Evolutionary conservation across 53 echinoderm and acorn worm species (phyloP), one percentile per base, ranked within the genome.

Genomic region (Apostichopus leukothele): DNA sequence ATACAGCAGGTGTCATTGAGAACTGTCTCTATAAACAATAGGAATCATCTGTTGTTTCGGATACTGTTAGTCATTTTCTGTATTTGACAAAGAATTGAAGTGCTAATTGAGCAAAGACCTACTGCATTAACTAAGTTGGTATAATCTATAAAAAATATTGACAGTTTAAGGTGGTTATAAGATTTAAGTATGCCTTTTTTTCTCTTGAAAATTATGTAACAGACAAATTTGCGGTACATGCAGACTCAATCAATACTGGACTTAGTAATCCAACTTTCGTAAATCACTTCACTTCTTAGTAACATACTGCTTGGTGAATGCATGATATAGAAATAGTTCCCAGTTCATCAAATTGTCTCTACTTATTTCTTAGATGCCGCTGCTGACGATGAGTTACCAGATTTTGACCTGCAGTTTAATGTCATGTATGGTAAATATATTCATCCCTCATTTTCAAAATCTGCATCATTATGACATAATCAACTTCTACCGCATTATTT

Each of bases 361-460:
- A n/a, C 68, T 67, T 16, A 16, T 67, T 16, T 67, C 3, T 67
- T 67, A 67, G 68, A 67, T 67, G 68, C 68, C n/a, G 68, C 68
- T 67, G 68, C 68, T 67, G 68, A 67, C 13, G 68, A 67, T 67
- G 68, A 67, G 68, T 67, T 67, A 67, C 68, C 68, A 16, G 68
- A 67, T 67, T 67, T 67, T 67, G 68, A 67, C 68, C 5, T 67
- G 68, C 68, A 67, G 68, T 67, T 67, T 67, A 67, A 67, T 67
- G 68, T 67, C 68, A 67, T 67, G 68, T 13, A 67, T 16, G 68
- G 68, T 67, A 67, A 67, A 67, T 67, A 67, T 67, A n/a, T 67
- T 67, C n/a, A 67, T 67, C 68, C 68, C 13, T 67, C 68, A 67
- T n/a, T 67, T 67, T 13, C n/a, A 67, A 67, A 67, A 67, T 13